Evolutionary conservation across 1,140 invertebrate species (phyloP), one percentile per base, ranked within the genome.

Genomic region (Neomicropteryx cornuta): DNA sequence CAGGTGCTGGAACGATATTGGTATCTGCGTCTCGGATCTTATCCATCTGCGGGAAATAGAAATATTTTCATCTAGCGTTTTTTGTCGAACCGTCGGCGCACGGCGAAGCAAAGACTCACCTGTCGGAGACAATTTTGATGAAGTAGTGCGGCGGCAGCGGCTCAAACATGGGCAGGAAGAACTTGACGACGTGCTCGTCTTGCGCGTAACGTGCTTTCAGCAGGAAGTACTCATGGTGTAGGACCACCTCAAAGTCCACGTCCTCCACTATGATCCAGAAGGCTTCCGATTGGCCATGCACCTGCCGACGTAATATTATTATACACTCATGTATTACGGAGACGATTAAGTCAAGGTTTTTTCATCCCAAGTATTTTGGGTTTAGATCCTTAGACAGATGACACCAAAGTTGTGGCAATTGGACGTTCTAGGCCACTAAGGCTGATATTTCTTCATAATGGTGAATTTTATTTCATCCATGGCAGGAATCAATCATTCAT

Each of bases 221-320:
- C 10, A 99, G 70, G 59, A 99, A 98, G 60, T 87, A 98, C 64
- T 99, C 96, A 58, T 98, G 90, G 64, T 99, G 97, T 1, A 99
- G 71, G 50, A 99, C 78, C 2, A 87, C 80, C 55, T 98, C 95
- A 1, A 89, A 90, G 66, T 98, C 94, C 1, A 98, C 94, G 62
- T 98, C 96, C 62, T 98, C 95, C 1, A 99, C 93, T 6, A 99
- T 66, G 48, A 99, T 96, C 96, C 96, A 99, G 66, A 99, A 99
- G 0, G 88, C 93, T 69, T 98, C 92, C 0, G 92, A 95, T 33
- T 82, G 79, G 1, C 93, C 93, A 58, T 98, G 94, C 18, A 95
- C 69, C 57, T 60, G 49, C n/a, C n/a, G n/a, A n/a, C n/a, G n/a
- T n/a, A n/a, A n/a, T n/a, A n/a, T n/a, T n/a, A n/a, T n/a, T n/a